Conservation (phyloP, 2,797 vertebrate species). For the Tadarida brasiliensis region DNA sequence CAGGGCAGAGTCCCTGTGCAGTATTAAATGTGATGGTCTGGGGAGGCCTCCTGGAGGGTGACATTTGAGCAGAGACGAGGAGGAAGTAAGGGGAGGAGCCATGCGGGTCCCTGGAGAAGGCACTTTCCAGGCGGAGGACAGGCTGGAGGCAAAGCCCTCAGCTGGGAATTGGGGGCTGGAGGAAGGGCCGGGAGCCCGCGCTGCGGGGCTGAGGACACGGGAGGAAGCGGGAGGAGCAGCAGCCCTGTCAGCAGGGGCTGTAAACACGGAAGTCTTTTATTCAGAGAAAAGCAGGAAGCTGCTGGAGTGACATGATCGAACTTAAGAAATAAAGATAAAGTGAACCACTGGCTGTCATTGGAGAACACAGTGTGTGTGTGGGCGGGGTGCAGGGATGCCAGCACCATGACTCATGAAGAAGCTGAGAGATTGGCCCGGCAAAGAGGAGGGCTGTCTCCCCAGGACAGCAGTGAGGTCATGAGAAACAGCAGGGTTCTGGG, state of each 20-base stretch:
- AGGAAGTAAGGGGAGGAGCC: not conserved
- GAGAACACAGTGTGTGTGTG: not conserved
- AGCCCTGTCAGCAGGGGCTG: not conserved
- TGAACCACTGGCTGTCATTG: not conserved
- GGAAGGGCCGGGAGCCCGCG: not conserved
- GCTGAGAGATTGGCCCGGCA: not conserved
- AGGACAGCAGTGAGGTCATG: not conserved
- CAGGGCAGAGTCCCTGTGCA: not conserved
- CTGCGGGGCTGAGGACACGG: no score
- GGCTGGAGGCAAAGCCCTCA: not conserved
- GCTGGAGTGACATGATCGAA: not conserved
- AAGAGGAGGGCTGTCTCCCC: not conserved
- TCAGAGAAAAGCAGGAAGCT: not conserved
- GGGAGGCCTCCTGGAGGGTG: not conserved
- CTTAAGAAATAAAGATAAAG: not conserved
- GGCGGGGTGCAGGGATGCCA: not conserved
- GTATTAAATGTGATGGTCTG: not conserved
- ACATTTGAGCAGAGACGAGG: not conserved
- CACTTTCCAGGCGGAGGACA: not conserved
- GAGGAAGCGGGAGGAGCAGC: not conserved
- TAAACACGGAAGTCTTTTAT: not conserved
- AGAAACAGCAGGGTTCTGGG: not conserved
- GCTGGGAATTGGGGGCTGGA: not conserved
- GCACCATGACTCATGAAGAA: not conserved
- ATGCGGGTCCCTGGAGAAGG: not conserved